Evolutionary conservation across 2,113 vertebrate genomes (phyloP), one percentile per base, ranked within the genome.

Genomic region (Prunella himalayana): DNA sequence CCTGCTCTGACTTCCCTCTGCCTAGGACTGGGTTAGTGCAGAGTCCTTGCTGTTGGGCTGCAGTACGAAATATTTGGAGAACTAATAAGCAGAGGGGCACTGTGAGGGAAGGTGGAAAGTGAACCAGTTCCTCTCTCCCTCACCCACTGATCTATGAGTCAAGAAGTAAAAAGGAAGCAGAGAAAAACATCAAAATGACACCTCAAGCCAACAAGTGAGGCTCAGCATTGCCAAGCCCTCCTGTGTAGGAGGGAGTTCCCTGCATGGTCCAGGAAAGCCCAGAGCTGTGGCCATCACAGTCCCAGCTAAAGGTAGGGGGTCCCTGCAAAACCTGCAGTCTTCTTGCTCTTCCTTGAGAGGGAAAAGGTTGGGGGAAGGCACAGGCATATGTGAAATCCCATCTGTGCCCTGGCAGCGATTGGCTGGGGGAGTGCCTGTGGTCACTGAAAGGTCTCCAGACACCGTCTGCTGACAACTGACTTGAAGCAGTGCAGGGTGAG

Each of bases 61-160:
- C 70, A 31, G 83, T 57, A 82, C 0, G 9, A 80, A 86, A 20
- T 95, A 88, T 95, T 90, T 95, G 90, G 88, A 96, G 93, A 96
- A 71, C 72, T 93, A 95, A 90, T 86, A 90, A 94, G 93, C 95
- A 86, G 90, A 88, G 92, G 82, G 95, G 93, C 90, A 92, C 92
- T 77, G 86, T 1, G 37, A 95, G 86, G 88, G 96, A 92, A 94
- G 76, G 72, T 75, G 64, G 68, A 92, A 88, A 87, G 23, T 5
- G 9, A 93, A 90, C n/a, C 33, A 3, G 37, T 41, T 80, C 42
- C 72, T 80, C 68, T 82, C 66, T 91, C 69, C 30, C 87, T 93
- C 88, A 86, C 79, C 59, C 82, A 54, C 53, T 73, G 61, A 28
- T 66, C 85, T 86, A 30, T 7, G 3, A 89, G 31, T 24, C 1